Evolutionary conservation across 2,888 invertebrate species (phyloP).

Genomic region (Lycia hirtaria): DNA sequence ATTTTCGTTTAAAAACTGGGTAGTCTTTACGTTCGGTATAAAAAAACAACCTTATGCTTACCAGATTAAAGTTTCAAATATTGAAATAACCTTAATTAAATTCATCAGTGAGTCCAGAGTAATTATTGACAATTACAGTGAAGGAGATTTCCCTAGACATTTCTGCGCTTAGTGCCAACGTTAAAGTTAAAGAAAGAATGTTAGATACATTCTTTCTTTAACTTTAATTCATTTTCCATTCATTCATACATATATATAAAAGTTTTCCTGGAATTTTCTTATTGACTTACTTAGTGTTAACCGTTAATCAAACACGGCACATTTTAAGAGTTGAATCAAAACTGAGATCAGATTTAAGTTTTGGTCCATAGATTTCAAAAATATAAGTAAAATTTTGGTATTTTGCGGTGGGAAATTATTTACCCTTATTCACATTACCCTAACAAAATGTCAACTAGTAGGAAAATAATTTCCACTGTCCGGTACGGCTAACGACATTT

Average conservation of each 20-base stretch:
- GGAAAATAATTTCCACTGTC: conserved; percentile 22
- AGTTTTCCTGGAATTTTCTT: too few species aligned
- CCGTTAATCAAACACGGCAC: conserved; percentile 1
- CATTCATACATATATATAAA: too few species aligned
- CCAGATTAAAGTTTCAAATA: background rate
- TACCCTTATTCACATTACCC: conserved; percentile 16
- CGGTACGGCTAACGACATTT: background rate
- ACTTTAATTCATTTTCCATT: too few species aligned
- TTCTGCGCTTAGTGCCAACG: conserved; percentile 3
- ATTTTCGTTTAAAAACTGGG: too few species aligned
- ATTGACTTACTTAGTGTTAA: too few species aligned
- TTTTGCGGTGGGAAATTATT: conserved; percentile 23
- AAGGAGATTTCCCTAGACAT: conserved; percentile 18
- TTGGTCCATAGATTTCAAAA: background rate
- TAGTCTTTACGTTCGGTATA: too few species aligned
- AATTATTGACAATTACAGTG: background rate
- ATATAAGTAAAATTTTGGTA: conserved; percentile 1
- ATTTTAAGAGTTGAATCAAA: conserved; percentile 1
- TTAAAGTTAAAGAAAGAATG: too few species aligned
- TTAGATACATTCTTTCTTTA: too few species aligned
- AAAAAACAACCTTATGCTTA: too few species aligned
- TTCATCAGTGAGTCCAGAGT: conserved; percentile 11
- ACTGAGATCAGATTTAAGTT: background rate
- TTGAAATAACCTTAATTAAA: conserved; percentile 10
- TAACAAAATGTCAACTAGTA: conserved; percentile 9